Evolutionary conservation across 1,140 invertebrate species (phyloP).

Genomic region (Trachymyrmex cornetzi): DNA sequence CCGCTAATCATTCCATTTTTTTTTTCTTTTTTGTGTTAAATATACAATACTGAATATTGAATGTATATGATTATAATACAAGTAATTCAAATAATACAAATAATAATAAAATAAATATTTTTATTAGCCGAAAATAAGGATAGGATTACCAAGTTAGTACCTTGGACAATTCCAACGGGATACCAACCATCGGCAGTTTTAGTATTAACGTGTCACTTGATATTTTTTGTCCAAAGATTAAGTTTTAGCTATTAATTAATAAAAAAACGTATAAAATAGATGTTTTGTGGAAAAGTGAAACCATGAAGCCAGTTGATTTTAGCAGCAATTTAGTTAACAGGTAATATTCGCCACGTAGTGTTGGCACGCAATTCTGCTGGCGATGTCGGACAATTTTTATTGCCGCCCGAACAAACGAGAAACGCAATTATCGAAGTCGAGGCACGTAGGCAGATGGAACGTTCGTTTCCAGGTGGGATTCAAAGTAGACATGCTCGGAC

Average conservation of each 20-base stretch:
- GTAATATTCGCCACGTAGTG: slow-evolving; percentile 13
- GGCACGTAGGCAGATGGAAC: slow-evolving; percentile 30
- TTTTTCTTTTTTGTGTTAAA: too few species aligned
- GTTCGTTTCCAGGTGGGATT: slow-evolving; percentile 48
- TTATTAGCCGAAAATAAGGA: too few species aligned
- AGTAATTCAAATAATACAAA: too few species aligned
- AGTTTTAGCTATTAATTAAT: neutral
- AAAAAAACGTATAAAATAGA: neutral
- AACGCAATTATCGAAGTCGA: slow-evolving; percentile 48
- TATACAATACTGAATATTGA: too few species aligned
- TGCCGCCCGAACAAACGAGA: slow-evolving; percentile 42
- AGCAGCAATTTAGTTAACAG: slow-evolving; percentile 44
- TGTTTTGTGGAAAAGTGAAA: neutral
- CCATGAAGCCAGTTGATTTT: slow-evolving; percentile 4
- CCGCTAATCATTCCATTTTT: too few species aligned
- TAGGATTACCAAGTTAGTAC: too few species aligned
- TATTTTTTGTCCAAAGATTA: neutral
- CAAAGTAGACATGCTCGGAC: slow-evolving; percentile 54
- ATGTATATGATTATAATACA: too few species aligned
- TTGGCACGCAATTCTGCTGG: slow-evolving; percentile 30
- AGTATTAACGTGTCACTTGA: neutral
- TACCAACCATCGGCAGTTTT: too few species aligned
- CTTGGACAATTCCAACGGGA: too few species aligned
- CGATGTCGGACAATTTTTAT: slow-evolving; percentile 45
- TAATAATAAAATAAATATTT: too few species aligned